Base-by-base conservation (phyloP, 64 coral and sea anemone genomes). In the Porites lutea region DNA sequence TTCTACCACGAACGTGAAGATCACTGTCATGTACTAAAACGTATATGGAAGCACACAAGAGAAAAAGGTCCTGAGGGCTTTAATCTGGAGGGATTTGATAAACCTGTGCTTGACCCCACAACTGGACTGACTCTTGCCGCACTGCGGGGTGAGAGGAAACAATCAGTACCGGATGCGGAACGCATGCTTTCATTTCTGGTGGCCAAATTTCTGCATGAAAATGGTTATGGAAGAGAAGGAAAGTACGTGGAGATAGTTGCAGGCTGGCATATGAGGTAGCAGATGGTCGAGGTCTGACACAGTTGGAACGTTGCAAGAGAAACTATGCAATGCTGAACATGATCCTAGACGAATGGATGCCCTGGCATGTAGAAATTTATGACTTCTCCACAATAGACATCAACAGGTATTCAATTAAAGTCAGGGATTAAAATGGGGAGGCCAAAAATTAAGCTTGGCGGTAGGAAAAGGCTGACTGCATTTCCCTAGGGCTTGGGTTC, bases 281-380 rank as follows among this genome's bases (percentile, higher is more conserved):
- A 43, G 90, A 96, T 89, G 84, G 94, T 3, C 2, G 94, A 13
- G 86, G 77, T 2, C 10, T 95, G 0, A 65, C 83, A 3, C 52
- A 96, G 69, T 53, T 96, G 4, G 49, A 82, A 10, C 13, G 89
- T 13, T 88, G 85, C 21, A 88, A 23, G 13, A 92, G 77, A 22
- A 96, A 96, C 60, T 96, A 89, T 75, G 58, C 14, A 3, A 96
- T 96, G 94, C 67, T 96, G 2, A 91, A 96, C 27, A 88, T 96
- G 78, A 84, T 96, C 18, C 27, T 95, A 6, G 89, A 92, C 21
- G 83, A 92, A 8, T 95, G 94, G 94, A 95, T 94, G 92, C 92
- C 92, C 3, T 89, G 92, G 92, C 86, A 89, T 54, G 13, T 0
- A 21, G 44, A 82, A 2, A 8, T 6, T 23, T 93, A 89, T 75